A percentile compares a stretch with the other conserved stretches of the same genome.
These are phyloP conservation scores for Mantis religiosa DNA, from an alignment of 2,888 invertebrate species.

Conservation along the genomic window DNA sequence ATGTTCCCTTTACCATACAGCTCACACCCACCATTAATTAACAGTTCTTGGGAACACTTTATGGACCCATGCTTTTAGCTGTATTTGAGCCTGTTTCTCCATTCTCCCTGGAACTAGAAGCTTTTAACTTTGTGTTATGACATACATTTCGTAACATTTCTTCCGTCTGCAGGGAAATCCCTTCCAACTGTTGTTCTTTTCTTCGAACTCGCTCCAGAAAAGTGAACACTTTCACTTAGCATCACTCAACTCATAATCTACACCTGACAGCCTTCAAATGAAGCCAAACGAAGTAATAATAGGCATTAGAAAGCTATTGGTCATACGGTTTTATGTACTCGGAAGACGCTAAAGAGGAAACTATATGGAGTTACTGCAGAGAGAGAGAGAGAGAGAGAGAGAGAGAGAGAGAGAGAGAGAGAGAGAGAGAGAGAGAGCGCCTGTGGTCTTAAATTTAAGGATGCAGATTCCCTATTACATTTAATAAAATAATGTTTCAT, in stretches of 20 bases:
- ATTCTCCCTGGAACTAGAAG: too few species aligned
- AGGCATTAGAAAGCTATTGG: background rate
- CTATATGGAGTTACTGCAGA: background rate
- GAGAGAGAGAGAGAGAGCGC: too few species aligned
- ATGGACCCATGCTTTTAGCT: too few species aligned
- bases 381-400: too few species aligned
- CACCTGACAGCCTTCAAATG: background rate
- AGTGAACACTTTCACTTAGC: background rate
- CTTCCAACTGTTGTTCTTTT: background rate
- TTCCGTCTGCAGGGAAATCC: background rate
- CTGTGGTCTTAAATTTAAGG: background rate
- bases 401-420: too few species aligned
- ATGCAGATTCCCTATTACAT: background rate
- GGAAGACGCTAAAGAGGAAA: background rate
- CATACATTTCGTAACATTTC: too few species aligned
- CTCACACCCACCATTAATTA: too few species aligned
- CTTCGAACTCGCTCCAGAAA: background rate
- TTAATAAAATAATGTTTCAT: too few species aligned
- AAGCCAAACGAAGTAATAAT: background rate
- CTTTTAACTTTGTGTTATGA: too few species aligned
- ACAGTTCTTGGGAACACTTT: too few species aligned
- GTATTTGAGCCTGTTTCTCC: too few species aligned
- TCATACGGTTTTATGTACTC: background rate
- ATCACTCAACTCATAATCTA: background rate
- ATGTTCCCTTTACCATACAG: too few species aligned